These are phyloP conservation scores for Drosophila ogumai DNA, from an alignment of 1,140 invertebrate genomes.

Conservation along the genomic window DNA sequence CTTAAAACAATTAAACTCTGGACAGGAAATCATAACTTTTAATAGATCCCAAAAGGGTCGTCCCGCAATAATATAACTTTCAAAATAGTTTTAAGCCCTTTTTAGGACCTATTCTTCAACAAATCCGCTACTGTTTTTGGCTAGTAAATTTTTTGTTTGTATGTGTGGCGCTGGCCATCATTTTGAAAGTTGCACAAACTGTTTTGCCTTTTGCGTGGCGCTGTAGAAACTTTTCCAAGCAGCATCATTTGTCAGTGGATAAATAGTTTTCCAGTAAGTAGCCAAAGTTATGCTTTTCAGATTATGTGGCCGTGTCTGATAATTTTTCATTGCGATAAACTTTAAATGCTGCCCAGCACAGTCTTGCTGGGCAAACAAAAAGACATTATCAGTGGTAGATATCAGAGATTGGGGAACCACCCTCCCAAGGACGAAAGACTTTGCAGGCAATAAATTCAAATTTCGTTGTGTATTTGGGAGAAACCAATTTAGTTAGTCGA, in stretches of 20 bases:
- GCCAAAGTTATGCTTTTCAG: slow-evolving; percentile 81
- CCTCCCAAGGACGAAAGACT: slow-evolving; percentile 12
- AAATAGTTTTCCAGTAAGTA: slow-evolving; percentile 81
- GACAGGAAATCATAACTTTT: background rate
- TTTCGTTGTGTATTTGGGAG: slow-evolving; percentile 59
- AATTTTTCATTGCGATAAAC: slow-evolving; percentile 77
- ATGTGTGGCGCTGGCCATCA: slow-evolving; percentile 27
- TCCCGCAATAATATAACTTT: background rate
- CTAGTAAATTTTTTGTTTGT: slow-evolving; percentile 19
- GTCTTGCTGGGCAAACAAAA: slow-evolving; percentile 14
- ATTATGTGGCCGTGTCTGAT: slow-evolving; percentile 71
- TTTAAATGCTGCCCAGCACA: slow-evolving; percentile 49
- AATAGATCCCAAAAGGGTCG: background rate
- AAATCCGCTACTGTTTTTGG: slow-evolving; percentile 19
- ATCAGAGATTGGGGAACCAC: slow-evolving; percentile 16
- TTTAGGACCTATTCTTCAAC: background rate
- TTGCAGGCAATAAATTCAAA: slow-evolving; percentile 72
- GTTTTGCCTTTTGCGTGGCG: slow-evolving; percentile 75
- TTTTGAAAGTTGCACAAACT: slow-evolving; percentile 75
- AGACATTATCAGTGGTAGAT: slow-evolving; percentile 29
- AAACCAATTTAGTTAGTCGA: slow-evolving; percentile 61
- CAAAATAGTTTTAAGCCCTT: background rate
- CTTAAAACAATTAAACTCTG: background rate
- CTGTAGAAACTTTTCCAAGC: slow-evolving; percentile 70
- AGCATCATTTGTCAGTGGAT: slow-evolving; percentile 83